Base-by-base conservation (phyloP, 2,113 vertebrate species). In the Candoia aspera region DNA sequence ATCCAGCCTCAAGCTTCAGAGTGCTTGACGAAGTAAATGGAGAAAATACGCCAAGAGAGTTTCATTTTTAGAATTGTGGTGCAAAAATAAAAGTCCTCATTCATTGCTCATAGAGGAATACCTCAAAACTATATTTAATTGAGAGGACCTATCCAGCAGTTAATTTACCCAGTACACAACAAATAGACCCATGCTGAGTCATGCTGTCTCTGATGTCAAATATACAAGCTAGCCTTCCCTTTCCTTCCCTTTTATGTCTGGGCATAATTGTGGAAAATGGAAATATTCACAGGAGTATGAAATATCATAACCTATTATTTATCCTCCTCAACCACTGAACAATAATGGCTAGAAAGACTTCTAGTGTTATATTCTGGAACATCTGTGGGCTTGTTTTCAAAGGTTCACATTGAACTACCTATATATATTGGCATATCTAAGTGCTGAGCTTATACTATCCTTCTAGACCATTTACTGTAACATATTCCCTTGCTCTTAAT, bases 101-200 rank as follows among this genome's bases (percentile, higher is more conserved):
- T 86, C 46, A 26, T 84, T 83, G 68, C 26, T 93, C 46, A 46
- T 68, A 33, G 86, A 90, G 23, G 83, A 42, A 13, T 54, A 90
- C 90, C 90, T 93, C 90, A 90, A 93, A 89, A 46, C 54, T 91
- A 92, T 92, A 62, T 55, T 90, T 92, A 73, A 49, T 93, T 95
- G 94, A 94, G 87, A 87, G 58, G 59, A 37, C 33, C 33, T 42
- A 42, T 79, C 33, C 33, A 79, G 33, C 21, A 9, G 17, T 21
- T 79, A 79, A 19, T 79, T 42, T 79, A 79, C 37, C 17, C 73
- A 79, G 17, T 33, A 42, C 17, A 42, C 33, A 37, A 42, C 33
- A 79, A 79, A 79, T 21, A 37, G 33, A 42, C 5, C 49, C 49
- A 49, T 49, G 49, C 49, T 49, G 49, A 49, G 49, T 42, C 17